These are phyloP conservation scores for Tenrec ecaudatus DNA, from an alignment of 2,113 vertebrate genomes.

Conservation along the genomic window DNA sequence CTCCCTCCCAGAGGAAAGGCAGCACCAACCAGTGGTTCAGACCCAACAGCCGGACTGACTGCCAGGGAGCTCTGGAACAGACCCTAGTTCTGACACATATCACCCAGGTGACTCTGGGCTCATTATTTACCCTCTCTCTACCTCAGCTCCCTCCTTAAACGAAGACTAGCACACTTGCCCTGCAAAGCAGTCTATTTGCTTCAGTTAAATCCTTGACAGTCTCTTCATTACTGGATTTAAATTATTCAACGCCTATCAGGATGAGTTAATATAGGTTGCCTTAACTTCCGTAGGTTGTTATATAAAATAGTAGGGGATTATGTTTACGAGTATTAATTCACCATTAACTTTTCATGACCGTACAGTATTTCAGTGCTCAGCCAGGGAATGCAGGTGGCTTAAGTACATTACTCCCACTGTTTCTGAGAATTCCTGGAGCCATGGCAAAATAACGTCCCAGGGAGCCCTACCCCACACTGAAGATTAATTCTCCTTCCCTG, in stretches of 20 bases:
- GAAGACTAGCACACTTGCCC: neutral
- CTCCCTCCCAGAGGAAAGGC: neutral
- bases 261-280: slow-evolving; percentile 42
- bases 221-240: slow-evolving; percentile 58
- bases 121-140: neutral
- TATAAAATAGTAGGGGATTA: slow-evolving; percentile 17
- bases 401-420: neutral
- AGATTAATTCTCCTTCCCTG: slow-evolving; percentile 34
- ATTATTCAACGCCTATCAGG: slow-evolving; percentile 49
- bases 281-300: slow-evolving; percentile 48
- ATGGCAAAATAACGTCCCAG: slow-evolving; percentile 6
- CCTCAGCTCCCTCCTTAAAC: neutral
- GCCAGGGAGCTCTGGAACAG: neutral
- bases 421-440: slow-evolving; percentile 28
- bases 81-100: neutral
- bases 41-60: neutral
- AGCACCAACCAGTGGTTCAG: neutral
- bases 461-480: slow-evolving; percentile 15
- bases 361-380: neutral
- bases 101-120: neutral
- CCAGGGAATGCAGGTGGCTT: neutral
- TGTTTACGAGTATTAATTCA: slow-evolving; percentile 63
- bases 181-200: slow-evolving; percentile 2
- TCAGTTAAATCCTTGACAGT: slow-evolving; percentile 42
- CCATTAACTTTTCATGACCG: slow-evolving; percentile 58